Base-by-base conservation (phyloP, 2,888 invertebrate genomes). In the Lithophane socia region DNA sequence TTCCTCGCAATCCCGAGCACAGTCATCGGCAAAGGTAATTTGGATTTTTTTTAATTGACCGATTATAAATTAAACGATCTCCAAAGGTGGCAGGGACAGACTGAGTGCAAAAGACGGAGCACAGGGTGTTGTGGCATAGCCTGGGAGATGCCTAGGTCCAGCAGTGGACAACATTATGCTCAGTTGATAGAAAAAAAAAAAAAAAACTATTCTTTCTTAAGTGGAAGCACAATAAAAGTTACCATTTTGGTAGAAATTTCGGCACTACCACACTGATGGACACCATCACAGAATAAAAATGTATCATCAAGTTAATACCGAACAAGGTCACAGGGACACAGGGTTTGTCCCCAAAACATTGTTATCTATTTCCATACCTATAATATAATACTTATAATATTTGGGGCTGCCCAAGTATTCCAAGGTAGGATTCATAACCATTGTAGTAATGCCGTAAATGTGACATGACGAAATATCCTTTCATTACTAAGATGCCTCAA, bases 401-500 rank as follows among this genome's bases (percentile, higher is more conserved):
- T 79, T 64, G 42, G 3, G 56, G 21, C 47, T 2, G 8, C 79
- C 68, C 58, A 84, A 82, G 18, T 66, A 86, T 83, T 78, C 29
- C 37, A 63, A 63, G 24, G 69, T 73, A 64, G 52, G 65, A 4
- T 49, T 71, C 65, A n/a, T 73, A 79, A 72, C 64, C 60, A 75
- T 81, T 78, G 85, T 78, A 73, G 79, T 86, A 89, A 90, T 90
- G 84, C 86, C 86, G 73, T 87, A 89, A 88, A 89, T 90, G 86
- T 88, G 88, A 87, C 86, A 88, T 88, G 86, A 89, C 87, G 88
- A 86, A 88, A 89, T 78, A 79, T 83, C 86, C 90, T 87, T 89
- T 86, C 87, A 89, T 88, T 86, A 86, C 84, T 75, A 83, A 83
- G 85, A 91, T 90, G 88, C 86, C 88, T 90, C 86, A 88, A 90